These are phyloP conservation scores for Stictonetta naevosa DNA, from an alignment of 2,113 vertebrate species.

Conservation along the genomic window DNA sequence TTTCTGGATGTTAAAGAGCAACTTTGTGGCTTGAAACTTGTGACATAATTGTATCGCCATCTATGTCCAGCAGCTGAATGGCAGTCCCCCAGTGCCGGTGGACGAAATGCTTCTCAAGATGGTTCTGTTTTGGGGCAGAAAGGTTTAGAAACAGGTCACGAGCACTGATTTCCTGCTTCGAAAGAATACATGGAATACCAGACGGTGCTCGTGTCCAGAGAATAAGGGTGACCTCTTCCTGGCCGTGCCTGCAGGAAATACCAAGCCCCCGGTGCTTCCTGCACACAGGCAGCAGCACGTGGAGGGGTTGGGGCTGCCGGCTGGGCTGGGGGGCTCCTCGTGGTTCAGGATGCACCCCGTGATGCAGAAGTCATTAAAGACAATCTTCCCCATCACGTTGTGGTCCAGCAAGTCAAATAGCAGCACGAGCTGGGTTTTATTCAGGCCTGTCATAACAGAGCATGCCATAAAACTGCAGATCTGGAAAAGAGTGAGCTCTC, in stretches of 20 bases:
- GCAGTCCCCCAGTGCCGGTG: slow-evolving; percentile 48
- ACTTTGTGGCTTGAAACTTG: slow-evolving; percentile 39
- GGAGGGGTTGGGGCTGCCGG: not conserved
- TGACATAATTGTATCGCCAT: not conserved
- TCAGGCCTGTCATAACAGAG: slow-evolving; percentile 16
- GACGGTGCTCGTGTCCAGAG: not conserved
- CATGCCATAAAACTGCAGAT: slow-evolving; percentile 69
- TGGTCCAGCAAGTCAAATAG: slow-evolving; percentile 67
- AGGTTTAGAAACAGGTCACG: not conserved
- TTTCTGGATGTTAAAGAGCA: slow-evolving; percentile 73
- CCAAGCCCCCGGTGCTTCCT: slow-evolving; percentile 14
- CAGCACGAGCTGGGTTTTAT: not conserved
- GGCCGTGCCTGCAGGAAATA: not conserved
- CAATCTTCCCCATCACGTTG: not conserved
- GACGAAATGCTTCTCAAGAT: slow-evolving; percentile 61
- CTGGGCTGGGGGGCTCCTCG: no score
- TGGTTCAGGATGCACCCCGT: slow-evolving; percentile 44
- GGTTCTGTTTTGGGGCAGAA: slow-evolving; percentile 41
- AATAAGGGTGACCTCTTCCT: not conserved
- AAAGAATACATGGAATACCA: not conserved
- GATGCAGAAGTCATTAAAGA: slow-evolving; percentile 64
- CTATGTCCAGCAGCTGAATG: slow-evolving; percentile 57
- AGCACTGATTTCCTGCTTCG: not conserved
- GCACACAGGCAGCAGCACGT: fast-evolving
- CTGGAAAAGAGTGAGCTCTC: slow-evolving; percentile 31